Evolutionary conservation across 1,140 invertebrate genomes (phyloP), one percentile per base, ranked within the genome.

Genomic region (Aleiodes sp.): DNA sequence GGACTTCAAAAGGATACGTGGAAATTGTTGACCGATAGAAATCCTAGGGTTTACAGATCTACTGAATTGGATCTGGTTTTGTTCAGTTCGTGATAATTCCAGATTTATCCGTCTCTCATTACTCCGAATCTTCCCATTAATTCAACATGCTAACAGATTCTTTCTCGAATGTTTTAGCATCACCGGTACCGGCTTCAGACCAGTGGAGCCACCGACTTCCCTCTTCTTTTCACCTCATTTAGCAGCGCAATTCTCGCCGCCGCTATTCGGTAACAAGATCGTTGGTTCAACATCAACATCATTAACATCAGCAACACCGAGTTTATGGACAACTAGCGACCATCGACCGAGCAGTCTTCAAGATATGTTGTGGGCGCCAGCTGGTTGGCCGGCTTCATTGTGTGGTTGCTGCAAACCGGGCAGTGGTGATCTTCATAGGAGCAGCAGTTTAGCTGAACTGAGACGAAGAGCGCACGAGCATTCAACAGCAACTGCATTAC

Each of bases 391-490:
- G 2, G 79, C 79, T 12, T 80, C 82, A 2, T 60, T 84, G 2
- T 85, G 82, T 66, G 80, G 82, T 0, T 83, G 82, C 43, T 84
- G 82, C 70, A 83, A 82, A n/a, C 80, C 81, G 0, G 76, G 77
- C 0, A 89, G 82, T 87, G 89, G 70, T 86, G 93, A 65, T 70
- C 78, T 84, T 4, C 83, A 83, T 59, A 77, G 85, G 28, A 92
- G 91, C n/a, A 92, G 91, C 68, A 95, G 93, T 81, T 92, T 96
- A 14, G 94, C 94, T 0, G 94, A 96, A 77, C 85, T 96, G 7
- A 87, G 95, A 10, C 88, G 95, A 24, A 96, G 96, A 82, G 95
- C 95, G 0, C 94, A 96, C 80, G 95, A 96, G 79, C 95, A 97
- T 82, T 94, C 94, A 1, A 94, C 95, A 0, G 94, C 94, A 0